Percentiles rank a stretch among this genome's conserved stretches.
These are phyloP conservation scores for Euspilapteryx auroguttella DNA, from an alignment of 2,888 invertebrate genomes.

Conservation along the genomic window DNA sequence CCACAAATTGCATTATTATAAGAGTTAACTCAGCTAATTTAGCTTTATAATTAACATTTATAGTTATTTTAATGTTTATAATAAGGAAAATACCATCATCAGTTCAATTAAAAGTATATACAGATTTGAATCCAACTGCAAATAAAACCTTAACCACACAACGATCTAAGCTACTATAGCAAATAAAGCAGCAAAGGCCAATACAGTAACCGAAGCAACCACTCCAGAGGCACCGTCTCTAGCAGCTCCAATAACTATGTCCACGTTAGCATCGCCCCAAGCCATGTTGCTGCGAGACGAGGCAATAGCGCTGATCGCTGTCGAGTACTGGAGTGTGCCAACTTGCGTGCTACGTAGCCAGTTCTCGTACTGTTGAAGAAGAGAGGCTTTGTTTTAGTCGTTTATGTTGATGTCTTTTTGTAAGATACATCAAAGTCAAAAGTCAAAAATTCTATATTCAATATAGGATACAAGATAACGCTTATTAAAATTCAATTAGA, in stretches of 20 bases:
- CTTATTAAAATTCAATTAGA: too few species aligned
- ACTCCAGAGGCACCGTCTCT: conserved; percentile 17
- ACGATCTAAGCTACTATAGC: conserved; percentile 12
- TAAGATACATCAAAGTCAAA: too few species aligned
- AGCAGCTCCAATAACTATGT: conserved; percentile 22
- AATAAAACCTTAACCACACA: conserved; percentile 1
- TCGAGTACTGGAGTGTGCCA: conserved; percentile 17
- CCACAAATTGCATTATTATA: too few species aligned
- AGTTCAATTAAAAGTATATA: too few species aligned
- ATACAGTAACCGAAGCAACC: conserved; percentile 15
- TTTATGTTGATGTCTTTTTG: too few species aligned
- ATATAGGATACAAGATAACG: too few species aligned
- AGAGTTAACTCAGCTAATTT: too few species aligned
- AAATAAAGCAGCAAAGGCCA: conserved; percentile 9
- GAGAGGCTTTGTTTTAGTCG: background rate
- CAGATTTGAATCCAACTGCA: too few species aligned
- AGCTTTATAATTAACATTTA: too few species aligned
- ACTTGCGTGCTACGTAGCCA: conserved; percentile 30
- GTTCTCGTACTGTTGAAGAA: conserved; percentile 24
- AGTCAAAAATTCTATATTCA: too few species aligned
- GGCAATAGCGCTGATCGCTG: conserved; percentile 22
- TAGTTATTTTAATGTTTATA: too few species aligned
- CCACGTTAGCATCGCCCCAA: conserved; percentile 34
- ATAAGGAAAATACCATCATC: too few species aligned
- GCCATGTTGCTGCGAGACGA: conserved; percentile 30